A percentile compares a stretch with the other conserved stretches of the same genome.
phyloP scores from a whole-genome alignment of 2,888 invertebrate species.

The Cancer borealis region DNA sequence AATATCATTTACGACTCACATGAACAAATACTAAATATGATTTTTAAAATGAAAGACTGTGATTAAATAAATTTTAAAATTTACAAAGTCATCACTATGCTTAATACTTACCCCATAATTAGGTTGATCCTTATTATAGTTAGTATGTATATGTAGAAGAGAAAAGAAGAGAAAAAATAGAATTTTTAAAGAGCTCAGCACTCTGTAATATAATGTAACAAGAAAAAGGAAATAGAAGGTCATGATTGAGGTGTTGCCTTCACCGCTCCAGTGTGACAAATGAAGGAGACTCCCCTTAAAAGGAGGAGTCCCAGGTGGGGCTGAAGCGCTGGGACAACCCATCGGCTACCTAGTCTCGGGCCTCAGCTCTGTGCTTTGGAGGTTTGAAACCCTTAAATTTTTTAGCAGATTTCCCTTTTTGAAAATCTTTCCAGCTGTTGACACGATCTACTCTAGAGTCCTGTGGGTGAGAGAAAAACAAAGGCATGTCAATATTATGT shows the following conservation, averaged over 20 bases:
- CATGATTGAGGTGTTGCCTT: not conserved
- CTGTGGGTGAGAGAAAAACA: slow-evolving; percentile 80
- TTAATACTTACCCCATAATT: slow-evolving; percentile 31
- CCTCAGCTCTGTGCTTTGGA: slow-evolving; percentile 95
- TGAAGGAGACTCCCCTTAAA: not conserved
- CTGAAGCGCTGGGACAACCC: not conserved
- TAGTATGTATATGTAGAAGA: not conserved
- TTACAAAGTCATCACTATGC: slow-evolving; percentile 26
- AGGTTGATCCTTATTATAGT: slow-evolving; percentile 16
- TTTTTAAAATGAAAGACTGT: not conserved
- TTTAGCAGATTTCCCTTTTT: slow-evolving; percentile 80
- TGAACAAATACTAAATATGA: not conserved
- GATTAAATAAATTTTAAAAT: not conserved
- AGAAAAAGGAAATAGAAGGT: not conserved
- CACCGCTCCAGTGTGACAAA: not conserved
- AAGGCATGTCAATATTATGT: not conserved
- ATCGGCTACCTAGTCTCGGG: slow-evolving; percentile 82
- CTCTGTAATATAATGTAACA: not conserved
- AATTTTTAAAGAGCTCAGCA: slow-evolving; percentile 30
- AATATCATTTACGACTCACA: not conserved
- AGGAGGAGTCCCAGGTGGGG: not conserved
- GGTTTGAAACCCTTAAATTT: slow-evolving; percentile 87
- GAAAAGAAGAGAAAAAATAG: slow-evolving; percentile 13
- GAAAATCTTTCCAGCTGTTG: slow-evolving; percentile 94
- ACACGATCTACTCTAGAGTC: slow-evolving; percentile 95